Percentiles rank a stretch among this genome's conserved stretches.
Evolutionary conservation across 2,113 vertebrate species (phyloP).

Genomic region (Oreochromis niloticus): DNA sequence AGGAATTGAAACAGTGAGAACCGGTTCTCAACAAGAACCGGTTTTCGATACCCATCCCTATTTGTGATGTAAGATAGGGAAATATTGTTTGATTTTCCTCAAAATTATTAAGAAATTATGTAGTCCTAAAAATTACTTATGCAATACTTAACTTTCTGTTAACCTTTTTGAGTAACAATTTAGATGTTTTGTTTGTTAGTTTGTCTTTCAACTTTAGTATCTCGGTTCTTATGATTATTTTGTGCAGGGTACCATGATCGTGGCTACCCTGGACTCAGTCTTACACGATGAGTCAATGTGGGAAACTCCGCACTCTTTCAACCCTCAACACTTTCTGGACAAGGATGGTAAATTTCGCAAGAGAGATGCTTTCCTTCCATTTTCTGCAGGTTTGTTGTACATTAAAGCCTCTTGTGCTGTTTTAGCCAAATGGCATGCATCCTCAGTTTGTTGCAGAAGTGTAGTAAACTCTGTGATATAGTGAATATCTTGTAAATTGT

Average conservation of each 20-base stretch:
- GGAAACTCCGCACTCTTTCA: constrained; percentile 80
- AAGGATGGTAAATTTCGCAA: not conserved
- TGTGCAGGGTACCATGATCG: constrained; percentile 69
- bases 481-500: not conserved
- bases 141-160: no score
- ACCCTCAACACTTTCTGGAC: constrained; percentile 84
- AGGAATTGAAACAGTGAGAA: no score
- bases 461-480: not conserved
- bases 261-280: constrained; percentile 72
- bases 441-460: not conserved
- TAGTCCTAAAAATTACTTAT: no score
- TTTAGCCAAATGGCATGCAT: not conserved
- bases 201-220: no score
- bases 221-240: no score
- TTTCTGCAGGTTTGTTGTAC: constrained; percentile 75
- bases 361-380: constrained; percentile 8
- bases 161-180: no score
- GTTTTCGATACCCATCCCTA: no score
- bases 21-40: no score
- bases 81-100: no score
- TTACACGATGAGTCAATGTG: constrained; percentile 73
- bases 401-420: not conserved
- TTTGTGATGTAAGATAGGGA: no score
- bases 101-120: no score
- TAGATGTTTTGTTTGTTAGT: no score